A percentile compares a stretch with the other conserved stretches of the same genome.
phyloP scores from a whole-genome alignment of 2,888 invertebrate species.

The Parochlus steinenii region DNA sequence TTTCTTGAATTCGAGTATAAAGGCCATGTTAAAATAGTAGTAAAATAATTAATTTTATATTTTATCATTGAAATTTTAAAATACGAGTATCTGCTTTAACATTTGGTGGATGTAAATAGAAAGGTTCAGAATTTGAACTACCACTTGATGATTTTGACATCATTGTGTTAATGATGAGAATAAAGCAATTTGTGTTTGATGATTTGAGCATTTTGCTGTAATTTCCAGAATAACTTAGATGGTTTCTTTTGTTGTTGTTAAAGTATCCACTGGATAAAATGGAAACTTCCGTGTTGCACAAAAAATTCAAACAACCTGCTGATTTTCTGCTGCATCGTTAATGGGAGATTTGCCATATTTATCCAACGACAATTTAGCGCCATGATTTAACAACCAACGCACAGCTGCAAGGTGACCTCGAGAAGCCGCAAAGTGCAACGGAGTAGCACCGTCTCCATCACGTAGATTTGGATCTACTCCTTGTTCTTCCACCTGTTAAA shows the following conservation, averaged over 20 bases:
- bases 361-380: conserved; percentile 64
- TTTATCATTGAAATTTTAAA: conserved; percentile 4
- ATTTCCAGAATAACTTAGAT: conserved; percentile 61
- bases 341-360: conserved; percentile 81
- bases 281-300: too few relatives aligned
- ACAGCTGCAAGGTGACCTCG: conserved; percentile 54
- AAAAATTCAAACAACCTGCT: conserved; percentile 84
- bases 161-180: conserved; percentile 21
- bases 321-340: conserved; percentile 81
- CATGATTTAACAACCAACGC: conserved; percentile 70
- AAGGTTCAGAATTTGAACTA: conserved; percentile 41
- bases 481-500: conserved; percentile 69
- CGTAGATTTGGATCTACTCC: conserved; percentile 69
- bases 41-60: neutral
- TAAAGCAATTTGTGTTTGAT: neutral
- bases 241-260: too few relatives aligned
- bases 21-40: conserved; percentile 1
- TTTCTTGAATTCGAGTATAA: conserved; percentile 21
- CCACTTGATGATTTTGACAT: conserved; percentile 29
- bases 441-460: conserved; percentile 79
- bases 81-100: conserved; percentile 22
- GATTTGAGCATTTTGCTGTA: conserved; percentile 43
- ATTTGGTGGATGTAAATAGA: conserved; percentile 59
- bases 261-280: too few relatives aligned
- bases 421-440: conserved; percentile 77